phyloP scores from a whole-genome alignment of 2,888 invertebrate genomes.

The Epinotia bilunana region DNA sequence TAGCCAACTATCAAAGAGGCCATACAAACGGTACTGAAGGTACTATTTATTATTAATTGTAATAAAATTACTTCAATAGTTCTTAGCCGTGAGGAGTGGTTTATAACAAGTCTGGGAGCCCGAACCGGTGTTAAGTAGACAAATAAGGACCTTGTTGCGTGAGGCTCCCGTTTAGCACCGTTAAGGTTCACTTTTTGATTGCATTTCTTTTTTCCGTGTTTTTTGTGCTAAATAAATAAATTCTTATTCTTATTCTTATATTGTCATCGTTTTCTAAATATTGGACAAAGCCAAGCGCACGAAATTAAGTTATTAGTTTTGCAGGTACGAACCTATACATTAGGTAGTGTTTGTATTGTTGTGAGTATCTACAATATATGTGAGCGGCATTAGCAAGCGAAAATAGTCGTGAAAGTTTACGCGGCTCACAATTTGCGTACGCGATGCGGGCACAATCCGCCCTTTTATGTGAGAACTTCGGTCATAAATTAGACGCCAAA shows the following conservation, averaged over 20 bases:
- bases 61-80: no score
- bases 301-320: not conserved
- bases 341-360: not conserved
- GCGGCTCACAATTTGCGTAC: conserved; percentile 54
- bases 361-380: not conserved
- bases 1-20: no score
- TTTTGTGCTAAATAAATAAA: no score
- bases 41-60: not conserved
- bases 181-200: no score
- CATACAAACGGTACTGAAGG: not conserved
- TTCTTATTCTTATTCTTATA: no score
- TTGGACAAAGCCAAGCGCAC: not conserved
- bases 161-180: no score
- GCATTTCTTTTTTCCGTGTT: no score
- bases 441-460: conserved; percentile 52
- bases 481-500: conserved; percentile 60
- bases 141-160: not conserved
- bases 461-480: conserved; percentile 63
- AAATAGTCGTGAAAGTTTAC: conserved; percentile 57
- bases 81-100: not conserved
- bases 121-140: not conserved
- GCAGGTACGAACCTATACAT: not conserved
- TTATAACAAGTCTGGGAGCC: not conserved
- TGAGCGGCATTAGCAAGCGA: conserved; percentile 38
- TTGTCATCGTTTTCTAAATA: not conserved